Base-by-base conservation (phyloP, 37 sponge, comb jelly and placozoan species). In the Chondrosia reniformis region DNA sequence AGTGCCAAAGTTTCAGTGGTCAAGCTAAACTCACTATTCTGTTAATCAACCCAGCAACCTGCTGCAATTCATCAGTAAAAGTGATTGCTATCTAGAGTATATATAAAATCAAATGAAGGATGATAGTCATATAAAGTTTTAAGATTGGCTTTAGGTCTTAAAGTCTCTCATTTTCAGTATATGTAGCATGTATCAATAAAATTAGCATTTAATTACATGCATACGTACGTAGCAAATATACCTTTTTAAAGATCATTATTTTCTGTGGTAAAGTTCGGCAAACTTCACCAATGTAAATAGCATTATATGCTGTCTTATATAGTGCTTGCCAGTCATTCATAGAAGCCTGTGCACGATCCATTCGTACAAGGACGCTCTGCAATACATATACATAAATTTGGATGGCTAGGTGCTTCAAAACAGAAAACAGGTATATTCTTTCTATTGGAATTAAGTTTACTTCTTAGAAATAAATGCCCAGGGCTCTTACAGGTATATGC, bases 231-330 rank as follows among this genome's bases (percentile, higher is more conserved):
- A 49, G 10, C 55, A 13, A 19, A 49, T 54, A 62, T 72, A 89
- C 94, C 79, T 76, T 79, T 17, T 82, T 66, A 49, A 96, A 87
- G 33, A 89, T 83, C 30, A 45, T 58, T 9, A 96, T 89, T 0
- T 80, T 55, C 39, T 92, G 49, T 12, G 93, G 82, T 3, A 92
- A 85, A 22, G 84, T 52, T 21, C 61, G 45, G 61, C 96, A 96
- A 24, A 91, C 38, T 36, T 92, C 96, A 8, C 91, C 80, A 79
- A 96, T 87, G 72, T 79, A 80, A 37, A 89, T 79, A 19, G 89
- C 89, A 83, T 92, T 96, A 79, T 85, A 96, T 19, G 75, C 67
- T 27, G 92, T 92, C 87, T 90, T 90, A 63, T 93, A 97, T 31
- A 97, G 77, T 15, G 87, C 75, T 72, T 88, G 78, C 97, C 97